Evolutionary conservation across 2,888 invertebrate genomes (phyloP), one percentile per base, ranked within the genome.

Genomic region (Venustoraphidia nigricollis): DNA sequence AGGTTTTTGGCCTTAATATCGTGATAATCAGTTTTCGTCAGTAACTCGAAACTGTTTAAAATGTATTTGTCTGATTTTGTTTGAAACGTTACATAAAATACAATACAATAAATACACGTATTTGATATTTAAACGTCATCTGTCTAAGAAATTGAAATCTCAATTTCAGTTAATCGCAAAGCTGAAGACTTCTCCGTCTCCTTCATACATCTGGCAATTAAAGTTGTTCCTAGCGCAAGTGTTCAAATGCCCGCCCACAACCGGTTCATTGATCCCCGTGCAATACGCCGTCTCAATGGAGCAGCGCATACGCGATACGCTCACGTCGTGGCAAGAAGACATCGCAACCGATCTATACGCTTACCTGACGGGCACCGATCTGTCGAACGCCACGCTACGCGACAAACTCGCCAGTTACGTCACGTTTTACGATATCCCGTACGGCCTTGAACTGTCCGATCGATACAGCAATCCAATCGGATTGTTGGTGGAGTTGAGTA

Each of bases 171-270:
- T 75, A 53, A 62, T 80, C 53, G 72, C 73, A 55, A 65, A 67
- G 45, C 67, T 79, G 59, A 67, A 68, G 47, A 65, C 64, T 1
- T 65, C 70, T 11, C 76, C 80, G 0, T 73, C 67, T 3, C 64
- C 72, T 0, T 67, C 72, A 57, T 75, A 81, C 57, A 68, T 83
- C 14, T 87, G 86, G 86, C 87, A 89, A 62, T 72, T 86, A 42
- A 87, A 85, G 60, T 68, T 84, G 0, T 68, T 79, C 5, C 73
- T 75, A 2, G 71, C 77, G 0, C 80, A 79, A 55, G 69, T 75
- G 8, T 55, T 68, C 37, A 27, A 27, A 27, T 56, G 57, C 62
- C 71, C 54, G 62, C 64, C 54, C 60, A 68, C 63, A 61, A 63
- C 57, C 55, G 69, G 73, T 53, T 70, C 72, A 0, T 60, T 81